These are phyloP conservation scores for Aphidius gifuensis DNA, from an alignment of 1,140 invertebrate genomes.

Conservation along the genomic window DNA sequence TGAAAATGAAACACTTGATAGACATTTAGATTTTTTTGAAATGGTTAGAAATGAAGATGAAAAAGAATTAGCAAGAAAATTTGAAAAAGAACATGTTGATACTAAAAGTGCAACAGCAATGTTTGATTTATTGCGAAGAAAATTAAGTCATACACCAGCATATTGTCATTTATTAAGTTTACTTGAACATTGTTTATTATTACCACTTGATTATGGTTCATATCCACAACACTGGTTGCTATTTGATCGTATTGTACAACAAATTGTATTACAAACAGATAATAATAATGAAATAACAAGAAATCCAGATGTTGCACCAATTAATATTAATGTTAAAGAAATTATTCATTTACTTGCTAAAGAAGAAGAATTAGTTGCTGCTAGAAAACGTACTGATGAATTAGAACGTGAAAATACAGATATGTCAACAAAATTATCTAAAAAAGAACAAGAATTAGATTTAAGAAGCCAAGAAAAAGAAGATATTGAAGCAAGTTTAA, in stretches of 20 bases:
- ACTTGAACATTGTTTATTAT: slow-evolving; percentile 84
- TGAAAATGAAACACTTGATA: slow-evolving; percentile 90
- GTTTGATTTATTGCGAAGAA: slow-evolving; percentile 89
- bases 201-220: slow-evolving; percentile 75
- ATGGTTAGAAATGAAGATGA: slow-evolving; percentile 97
- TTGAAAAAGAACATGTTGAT: slow-evolving; percentile 89
- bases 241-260: slow-evolving; percentile 93
- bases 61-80: slow-evolving; percentile 86
- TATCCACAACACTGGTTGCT: slow-evolving; percentile 90
- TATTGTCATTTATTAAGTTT: slow-evolving; percentile 91
- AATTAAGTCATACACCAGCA: slow-evolving; percentile 87
- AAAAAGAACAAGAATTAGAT: slow-evolving; percentile 92
- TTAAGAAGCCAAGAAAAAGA: slow-evolving; percentile 86
- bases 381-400: slow-evolving; percentile 81
- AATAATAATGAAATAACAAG: slow-evolving; percentile 60
- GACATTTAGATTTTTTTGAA: slow-evolving; percentile 95
- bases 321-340: slow-evolving; percentile 89
- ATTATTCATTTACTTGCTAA: slow-evolving; percentile 88
- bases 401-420: slow-evolving; percentile 87
- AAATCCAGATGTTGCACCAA: slow-evolving; percentile 79
- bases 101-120: slow-evolving; percentile 90
- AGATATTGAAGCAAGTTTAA: slow-evolving; percentile 80
- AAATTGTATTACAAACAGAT: slow-evolving; percentile 85
- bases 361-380: slow-evolving; percentile 88
- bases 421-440: slow-evolving; percentile 77